Evolutionary conservation across 2,888 invertebrate genomes (phyloP).

Genomic region (Drosophila formosana): DNA sequence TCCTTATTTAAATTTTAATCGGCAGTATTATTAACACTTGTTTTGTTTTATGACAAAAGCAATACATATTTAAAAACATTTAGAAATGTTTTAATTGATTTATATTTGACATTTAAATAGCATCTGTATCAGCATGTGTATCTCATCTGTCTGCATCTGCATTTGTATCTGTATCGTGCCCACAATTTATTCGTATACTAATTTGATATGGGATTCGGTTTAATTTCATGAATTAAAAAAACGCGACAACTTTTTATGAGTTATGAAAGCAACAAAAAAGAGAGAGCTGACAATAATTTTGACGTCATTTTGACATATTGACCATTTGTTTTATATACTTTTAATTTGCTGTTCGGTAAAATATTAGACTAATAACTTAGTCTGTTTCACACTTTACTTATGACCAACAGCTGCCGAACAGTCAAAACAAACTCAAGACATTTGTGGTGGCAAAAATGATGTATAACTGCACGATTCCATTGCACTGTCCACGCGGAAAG

Average conservation of each 20-base stretch:
- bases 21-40: constrained; percentile 55
- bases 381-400: constrained; percentile 21
- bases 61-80: constrained; percentile 25
- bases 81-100: constrained; percentile 54
- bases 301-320: constrained; percentile 75
- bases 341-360: constrained; percentile 44
- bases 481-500: background rate
- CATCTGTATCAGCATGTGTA: constrained; percentile 9
- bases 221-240: background rate
- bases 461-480: background rate
- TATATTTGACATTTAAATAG: constrained; percentile 50
- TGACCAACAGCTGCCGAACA: constrained; percentile 40
- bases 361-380: constrained; percentile 51
- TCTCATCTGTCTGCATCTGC: constrained; percentile 5
- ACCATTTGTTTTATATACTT: constrained; percentile 62
- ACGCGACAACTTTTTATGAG: constrained; percentile 32
- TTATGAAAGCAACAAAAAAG: constrained; percentile 45
- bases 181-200: constrained; percentile 13
- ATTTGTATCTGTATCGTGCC: background rate
- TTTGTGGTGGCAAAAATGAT: background rate
- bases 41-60: constrained; percentile 38
- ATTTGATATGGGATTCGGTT: constrained; percentile 10
- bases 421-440: constrained; percentile 6
- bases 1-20: constrained; percentile 62
- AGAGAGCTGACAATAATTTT: constrained; percentile 55